Evolutionary conservation across 2,888 invertebrate species (phyloP), one percentile per base, ranked within the genome.

Genomic region (Acanthosepion pharaonis): DNA sequence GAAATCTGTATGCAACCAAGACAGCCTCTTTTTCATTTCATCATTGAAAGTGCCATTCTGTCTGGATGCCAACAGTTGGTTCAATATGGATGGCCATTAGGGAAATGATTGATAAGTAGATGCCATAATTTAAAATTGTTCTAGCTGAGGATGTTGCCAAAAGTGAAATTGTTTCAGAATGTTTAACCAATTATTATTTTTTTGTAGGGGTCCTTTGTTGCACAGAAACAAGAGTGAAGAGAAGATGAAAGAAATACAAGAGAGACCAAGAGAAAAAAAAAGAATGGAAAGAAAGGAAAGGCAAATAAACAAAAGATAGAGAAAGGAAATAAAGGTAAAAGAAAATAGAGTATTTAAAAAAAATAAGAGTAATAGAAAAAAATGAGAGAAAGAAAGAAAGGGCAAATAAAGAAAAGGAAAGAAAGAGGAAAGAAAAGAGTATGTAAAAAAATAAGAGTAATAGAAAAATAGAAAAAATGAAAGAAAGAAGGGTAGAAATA

Each of bases 181-280:
- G 8, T 64, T 64, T 64, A 64, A 64, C 23, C 64, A 64, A 64
- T 64, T 42, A 42, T 42, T 42, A 42, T 42, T 64, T 64, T 3
- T 64, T 64, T 64, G 92, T 23, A 59, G 42, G 94, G 59, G 94
- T 42, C 42, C 42, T 42, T 42, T 42, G 42, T 42, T 42, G 42
- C 42, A 42, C 42, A 92, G 91, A 55, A 91, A 33, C 23, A 91
- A 91, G 91, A 55, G 49, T 49, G 42, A 94, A 94, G 91, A 78
- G 53, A 94, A 94, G 55, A 53, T 92, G 78, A 93, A 48, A 48
- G 93, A 93, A 48, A 94, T 49, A 78, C 42, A 5, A 92, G 53
- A 49, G 48, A 49, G 49, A 33, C 5, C 53, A 53, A 55, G 94
- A 94, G 94, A 94, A 49, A 59, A 49, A 49, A 94, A 91, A 49